A percentile compares a stretch with the other conserved stretches of the same genome.
Conservation (phyloP, 2,113 vertebrate species). For the Tringa solitaria region DNA sequence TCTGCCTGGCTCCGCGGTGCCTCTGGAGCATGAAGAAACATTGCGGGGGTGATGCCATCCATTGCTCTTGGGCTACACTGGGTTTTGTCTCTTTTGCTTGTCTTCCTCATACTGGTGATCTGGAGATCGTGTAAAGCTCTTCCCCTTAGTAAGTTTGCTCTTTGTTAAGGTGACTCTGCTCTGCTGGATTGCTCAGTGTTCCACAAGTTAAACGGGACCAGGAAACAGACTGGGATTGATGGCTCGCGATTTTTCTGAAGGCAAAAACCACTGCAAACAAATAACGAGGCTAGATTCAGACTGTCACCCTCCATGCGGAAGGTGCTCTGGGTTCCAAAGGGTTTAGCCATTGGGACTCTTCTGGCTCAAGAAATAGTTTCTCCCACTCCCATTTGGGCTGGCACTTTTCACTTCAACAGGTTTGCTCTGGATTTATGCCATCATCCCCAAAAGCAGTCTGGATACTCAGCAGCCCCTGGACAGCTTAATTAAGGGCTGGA, state of each 20-base stretch:
- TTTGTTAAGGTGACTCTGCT: not conserved
- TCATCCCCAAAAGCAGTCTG: not conserved
- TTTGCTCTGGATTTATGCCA: slow-evolving; percentile 4
- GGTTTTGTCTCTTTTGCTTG: not conserved
- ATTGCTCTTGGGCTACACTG: not conserved
- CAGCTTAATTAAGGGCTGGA: slow-evolving; percentile 37
- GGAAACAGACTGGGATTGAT: not conserved
- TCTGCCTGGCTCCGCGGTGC: not conserved
- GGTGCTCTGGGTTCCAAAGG: not conserved
- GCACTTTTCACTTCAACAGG: not conserved
- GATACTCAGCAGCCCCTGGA: not conserved
- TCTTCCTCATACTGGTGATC: not conserved
- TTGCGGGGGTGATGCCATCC: not conserved
- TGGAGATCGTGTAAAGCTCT: not conserved
- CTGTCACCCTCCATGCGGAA: not conserved
- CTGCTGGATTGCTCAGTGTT: not conserved
- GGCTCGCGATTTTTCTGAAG: not conserved
- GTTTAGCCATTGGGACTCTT: not conserved
- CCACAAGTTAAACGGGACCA: not conserved
- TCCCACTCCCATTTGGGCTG: not conserved
- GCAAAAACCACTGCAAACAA: not conserved
- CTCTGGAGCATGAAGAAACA: not conserved
- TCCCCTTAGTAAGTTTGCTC: not conserved
- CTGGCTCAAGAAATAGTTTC: not conserved
- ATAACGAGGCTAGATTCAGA: not conserved